A percentile compares a stretch with the other conserved stretches of the same genome.
Conservation (phyloP, 2,113 vertebrate species). For the Trogon surrucura region DNA sequence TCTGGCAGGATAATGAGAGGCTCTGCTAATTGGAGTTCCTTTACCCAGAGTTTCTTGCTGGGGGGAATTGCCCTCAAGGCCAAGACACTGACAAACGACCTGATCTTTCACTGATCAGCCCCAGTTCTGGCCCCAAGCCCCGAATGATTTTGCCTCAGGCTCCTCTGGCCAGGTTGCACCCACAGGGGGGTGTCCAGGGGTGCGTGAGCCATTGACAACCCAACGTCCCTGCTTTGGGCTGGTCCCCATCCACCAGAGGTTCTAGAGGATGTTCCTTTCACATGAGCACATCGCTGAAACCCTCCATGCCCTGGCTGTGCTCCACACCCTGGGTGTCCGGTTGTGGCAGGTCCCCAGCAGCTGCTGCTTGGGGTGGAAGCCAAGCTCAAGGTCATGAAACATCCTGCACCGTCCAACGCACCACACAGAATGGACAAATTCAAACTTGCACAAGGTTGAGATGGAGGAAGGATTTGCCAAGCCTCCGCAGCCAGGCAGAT, state of each 20-base stretch:
- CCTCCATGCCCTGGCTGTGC: accelerated
- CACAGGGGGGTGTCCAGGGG: neutral
- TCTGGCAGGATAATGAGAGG: neutral
- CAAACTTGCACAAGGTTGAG: neutral
- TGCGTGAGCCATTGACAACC: neutral
- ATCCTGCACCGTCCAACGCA: accelerated
- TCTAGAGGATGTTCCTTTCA: neutral
- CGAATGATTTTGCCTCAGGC: neutral
- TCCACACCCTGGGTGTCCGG: neutral
- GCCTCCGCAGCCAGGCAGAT: neutral
- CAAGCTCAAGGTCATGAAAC: neutral
- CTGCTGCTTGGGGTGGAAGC: neutral
- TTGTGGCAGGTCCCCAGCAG: neutral
- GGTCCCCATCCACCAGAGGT: neutral
- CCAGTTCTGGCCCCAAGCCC: neutral
- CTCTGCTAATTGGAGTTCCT: neutral
- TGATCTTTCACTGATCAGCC: neutral
- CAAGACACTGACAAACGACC: neutral
- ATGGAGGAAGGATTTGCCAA: neutral
- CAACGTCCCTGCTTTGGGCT: neutral
- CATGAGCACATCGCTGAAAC: no score
- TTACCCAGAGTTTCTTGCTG: neutral
- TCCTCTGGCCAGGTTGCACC: neutral
- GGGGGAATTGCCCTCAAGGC: neutral
- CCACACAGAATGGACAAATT: neutral